phyloP scores from a whole-genome alignment of 2,113 vertebrate species.

The Glaucomys volans region DNA sequence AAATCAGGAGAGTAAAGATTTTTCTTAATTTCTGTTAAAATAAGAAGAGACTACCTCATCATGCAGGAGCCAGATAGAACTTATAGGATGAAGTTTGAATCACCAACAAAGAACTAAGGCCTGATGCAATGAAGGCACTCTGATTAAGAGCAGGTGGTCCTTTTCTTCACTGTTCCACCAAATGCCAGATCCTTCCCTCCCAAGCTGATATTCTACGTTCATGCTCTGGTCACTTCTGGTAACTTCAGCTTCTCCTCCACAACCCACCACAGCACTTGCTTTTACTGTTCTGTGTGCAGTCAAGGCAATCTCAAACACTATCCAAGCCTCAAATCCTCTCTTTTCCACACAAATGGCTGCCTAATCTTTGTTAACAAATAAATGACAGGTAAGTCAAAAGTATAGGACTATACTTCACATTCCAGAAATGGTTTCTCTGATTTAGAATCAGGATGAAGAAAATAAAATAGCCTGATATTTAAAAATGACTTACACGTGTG shows the following conservation, averaged over 20 bases:
- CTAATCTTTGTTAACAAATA: not conserved
- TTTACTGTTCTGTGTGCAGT: not conserved
- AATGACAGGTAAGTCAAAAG: not conserved
- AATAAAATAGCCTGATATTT: not conserved
- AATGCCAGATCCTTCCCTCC: not conserved
- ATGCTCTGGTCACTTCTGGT: not conserved
- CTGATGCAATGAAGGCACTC: not conserved
- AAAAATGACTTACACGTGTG: not conserved
- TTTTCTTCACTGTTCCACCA: not conserved
- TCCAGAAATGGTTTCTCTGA: not conserved
- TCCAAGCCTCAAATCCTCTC: not conserved
- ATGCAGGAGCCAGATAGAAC: not conserved
- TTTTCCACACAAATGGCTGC: not conserved
- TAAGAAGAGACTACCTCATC: not conserved
- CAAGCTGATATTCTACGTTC: not conserved
- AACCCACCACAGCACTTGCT: not conserved
- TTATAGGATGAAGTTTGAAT: not conserved
- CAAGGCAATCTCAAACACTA: not conserved
- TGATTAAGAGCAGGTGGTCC: not conserved
- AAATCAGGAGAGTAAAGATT: not conserved
- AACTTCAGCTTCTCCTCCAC: too few species aligned
- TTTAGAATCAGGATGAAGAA: not conserved
- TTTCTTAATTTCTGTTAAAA: not conserved
- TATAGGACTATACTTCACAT: not conserved
- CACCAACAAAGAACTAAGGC: not conserved